Base-by-base conservation (phyloP, 2,797 vertebrate genomes). In the Anisognathus igniventris region DNA sequence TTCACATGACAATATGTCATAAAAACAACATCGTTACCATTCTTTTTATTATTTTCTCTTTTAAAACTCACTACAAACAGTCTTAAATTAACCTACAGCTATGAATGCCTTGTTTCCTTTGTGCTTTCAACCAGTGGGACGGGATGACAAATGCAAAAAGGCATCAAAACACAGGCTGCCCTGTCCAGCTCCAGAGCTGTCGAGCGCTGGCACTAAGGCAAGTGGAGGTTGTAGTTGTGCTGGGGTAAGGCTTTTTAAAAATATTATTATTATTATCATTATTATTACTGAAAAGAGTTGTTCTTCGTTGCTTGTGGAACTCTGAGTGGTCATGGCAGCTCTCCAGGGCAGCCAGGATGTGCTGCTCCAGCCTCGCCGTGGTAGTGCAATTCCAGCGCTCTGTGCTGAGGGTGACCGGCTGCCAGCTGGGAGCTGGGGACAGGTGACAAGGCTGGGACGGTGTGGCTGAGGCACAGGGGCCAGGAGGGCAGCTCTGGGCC, bases 51-150 rank as follows among this genome's bases (percentile, higher is more conserved):
- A 66, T 66, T 75, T 77, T 67, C 20, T 65, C 31, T 25, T 75
- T 88, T 27, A n/a, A 80, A 90, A 90, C 71, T 73, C 77, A 8
- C 47, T 48, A 80, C 4, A 1, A 88, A 82, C 60, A 96, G 93
- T 95, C 91, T 96, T 95, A 96, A 94, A 91, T 96, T 95, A 95
- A 85, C 57, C 86, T 93, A 88, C 57, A 71, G 6, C 91, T 92
- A 94, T 9, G 10, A 94, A 94, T 94, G 95, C 92, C 93, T 96
- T 90, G 84, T 85, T 82, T 57, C 24, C 90, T 73, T 96, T 96
- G 96, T 96, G 96, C 96, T 96, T 96, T 94, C 81, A 15, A 54
- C 74, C 90, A 95, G 90, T 94, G 94, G 94, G 68, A 37, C n/a
- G 7, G 39, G 86, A 77, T 83, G 92, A 67, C 30, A 51, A 61